Conservation (phyloP, 2,797 vertebrate species). For the Rhynchotus rufescens region DNA sequence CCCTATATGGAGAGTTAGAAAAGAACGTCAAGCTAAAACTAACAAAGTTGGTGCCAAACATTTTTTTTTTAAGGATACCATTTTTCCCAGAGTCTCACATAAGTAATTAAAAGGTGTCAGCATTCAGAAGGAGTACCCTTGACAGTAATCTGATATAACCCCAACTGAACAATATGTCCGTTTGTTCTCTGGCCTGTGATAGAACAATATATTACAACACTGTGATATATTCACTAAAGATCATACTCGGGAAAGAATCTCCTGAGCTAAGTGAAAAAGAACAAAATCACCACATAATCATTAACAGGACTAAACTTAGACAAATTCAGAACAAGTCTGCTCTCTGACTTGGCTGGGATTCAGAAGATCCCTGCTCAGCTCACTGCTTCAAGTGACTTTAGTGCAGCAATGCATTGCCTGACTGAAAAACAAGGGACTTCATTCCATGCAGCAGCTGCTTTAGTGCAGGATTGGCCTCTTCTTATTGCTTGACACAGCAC, state of each 20-base stretch:
- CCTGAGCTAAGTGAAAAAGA: not conserved
- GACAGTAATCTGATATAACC: constrained; percentile 62
- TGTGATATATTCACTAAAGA: constrained; percentile 10
- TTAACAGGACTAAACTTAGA: not conserved
- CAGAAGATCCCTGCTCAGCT: not conserved
- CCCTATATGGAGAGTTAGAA: constrained; percentile 31
- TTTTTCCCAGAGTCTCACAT: constrained; percentile 35
- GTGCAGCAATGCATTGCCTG: not conserved
- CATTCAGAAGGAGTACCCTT: constrained; percentile 53
- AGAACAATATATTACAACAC: not conserved
- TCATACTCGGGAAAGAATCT: constrained; percentile 4
- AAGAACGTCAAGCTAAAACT: constrained; percentile 57
- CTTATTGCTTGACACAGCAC: not conserved
- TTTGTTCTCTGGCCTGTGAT: constrained; percentile 29
- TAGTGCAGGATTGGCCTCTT: not conserved
- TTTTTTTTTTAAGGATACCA: not conserved
- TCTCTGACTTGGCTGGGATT: not conserved
- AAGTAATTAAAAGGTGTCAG: constrained; percentile 71
- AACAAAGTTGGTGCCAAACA: constrained; percentile 58
- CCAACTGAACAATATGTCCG: constrained; percentile 8
- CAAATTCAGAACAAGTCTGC: not conserved
- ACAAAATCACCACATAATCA: not conserved
- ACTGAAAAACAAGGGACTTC: not conserved
- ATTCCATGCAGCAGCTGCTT: not conserved
- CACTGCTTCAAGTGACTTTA: not conserved